Percentiles rank a stretch among this genome's conserved stretches.
Evolutionary conservation across 1,140 invertebrate species (phyloP).

Genomic region (Drosophila ohnishii): DNA sequence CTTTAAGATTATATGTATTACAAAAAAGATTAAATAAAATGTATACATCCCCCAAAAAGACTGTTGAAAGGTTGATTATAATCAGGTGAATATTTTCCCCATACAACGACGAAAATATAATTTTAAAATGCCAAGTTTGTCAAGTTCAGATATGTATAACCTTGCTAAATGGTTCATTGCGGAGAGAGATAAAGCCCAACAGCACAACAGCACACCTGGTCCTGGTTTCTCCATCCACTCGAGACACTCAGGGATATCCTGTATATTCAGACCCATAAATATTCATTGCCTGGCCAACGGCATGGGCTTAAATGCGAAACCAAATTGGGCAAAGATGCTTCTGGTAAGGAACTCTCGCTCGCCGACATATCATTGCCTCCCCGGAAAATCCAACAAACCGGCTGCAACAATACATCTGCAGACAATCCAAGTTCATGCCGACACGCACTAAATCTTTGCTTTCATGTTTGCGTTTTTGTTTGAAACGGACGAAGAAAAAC

Average conservation of each 20-base stretch:
- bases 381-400: constrained; percentile 37
- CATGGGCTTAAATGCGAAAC: constrained; percentile 27
- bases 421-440: constrained; percentile 73
- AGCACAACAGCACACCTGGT: constrained; percentile 25
- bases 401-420: constrained; percentile 62
- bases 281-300: constrained; percentile 42
- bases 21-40: neutral
- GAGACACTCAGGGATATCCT: constrained; percentile 10
- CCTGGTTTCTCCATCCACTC: neutral
- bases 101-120: neutral
- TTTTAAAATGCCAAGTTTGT: constrained; percentile 2
- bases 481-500: constrained; percentile 46
- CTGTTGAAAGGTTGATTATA: neutral
- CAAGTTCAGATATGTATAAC: constrained; percentile 3
- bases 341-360: constrained; percentile 38
- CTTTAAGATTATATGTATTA: neutral
- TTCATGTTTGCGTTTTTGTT: constrained; percentile 75
- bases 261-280: constrained; percentile 44
- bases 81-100: too few species aligned
- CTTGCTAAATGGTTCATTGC: constrained; percentile 6
- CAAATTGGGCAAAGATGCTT: constrained; percentile 42
- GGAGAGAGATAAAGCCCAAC: neutral
- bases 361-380: constrained; percentile 54
- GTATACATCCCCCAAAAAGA: neutral
- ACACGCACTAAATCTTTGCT: constrained; percentile 80